Evolutionary conservation across 1,140 invertebrate genomes (phyloP).

Genomic region (Drosophila lini): DNA sequence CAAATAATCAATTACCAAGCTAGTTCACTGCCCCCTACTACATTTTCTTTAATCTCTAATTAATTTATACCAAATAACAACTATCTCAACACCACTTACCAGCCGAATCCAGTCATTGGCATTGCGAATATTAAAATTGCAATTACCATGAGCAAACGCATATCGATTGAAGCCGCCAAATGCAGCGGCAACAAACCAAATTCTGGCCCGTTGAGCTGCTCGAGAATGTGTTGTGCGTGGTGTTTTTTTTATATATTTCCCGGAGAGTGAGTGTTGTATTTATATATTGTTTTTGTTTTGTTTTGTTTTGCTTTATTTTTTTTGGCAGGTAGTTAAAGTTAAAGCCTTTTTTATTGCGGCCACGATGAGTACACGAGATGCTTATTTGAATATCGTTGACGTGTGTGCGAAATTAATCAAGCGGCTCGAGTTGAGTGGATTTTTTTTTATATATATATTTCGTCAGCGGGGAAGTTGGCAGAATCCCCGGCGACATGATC

Average conservation of each 20-base stretch:
- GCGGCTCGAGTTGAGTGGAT: conserved; percentile 52
- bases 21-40: background rate
- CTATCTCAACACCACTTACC: conserved; percentile 53
- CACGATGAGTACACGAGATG: conserved; percentile 63
- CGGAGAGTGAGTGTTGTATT: conserved; percentile 18
- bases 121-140: conserved; percentile 84
- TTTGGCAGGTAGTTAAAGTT: conserved; percentile 69
- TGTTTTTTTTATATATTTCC: conserved; percentile 10
- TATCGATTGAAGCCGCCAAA: conserved; percentile 76
- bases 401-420: conserved; percentile 74
- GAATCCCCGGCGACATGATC: conserved; percentile 56
- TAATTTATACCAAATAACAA: background rate
- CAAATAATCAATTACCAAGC: background rate
- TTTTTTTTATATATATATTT: conserved; percentile 13
- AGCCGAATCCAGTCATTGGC: conserved; percentile 84
- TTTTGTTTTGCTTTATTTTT: conserved; percentile 18
- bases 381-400: conserved; percentile 68
- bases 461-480: conserved; percentile 23
- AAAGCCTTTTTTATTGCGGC: conserved; percentile 63
- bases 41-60: background rate
- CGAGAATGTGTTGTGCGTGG: conserved; percentile 14
- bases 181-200: conserved; percentile 75
- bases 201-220: conserved; percentile 65
- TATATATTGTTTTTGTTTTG: conserved; percentile 22
- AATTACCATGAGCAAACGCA: conserved; percentile 83